Evolutionary conservation across 2,113 vertebrate genomes (phyloP).

Genomic region (Alaudala cheleensis): DNA sequence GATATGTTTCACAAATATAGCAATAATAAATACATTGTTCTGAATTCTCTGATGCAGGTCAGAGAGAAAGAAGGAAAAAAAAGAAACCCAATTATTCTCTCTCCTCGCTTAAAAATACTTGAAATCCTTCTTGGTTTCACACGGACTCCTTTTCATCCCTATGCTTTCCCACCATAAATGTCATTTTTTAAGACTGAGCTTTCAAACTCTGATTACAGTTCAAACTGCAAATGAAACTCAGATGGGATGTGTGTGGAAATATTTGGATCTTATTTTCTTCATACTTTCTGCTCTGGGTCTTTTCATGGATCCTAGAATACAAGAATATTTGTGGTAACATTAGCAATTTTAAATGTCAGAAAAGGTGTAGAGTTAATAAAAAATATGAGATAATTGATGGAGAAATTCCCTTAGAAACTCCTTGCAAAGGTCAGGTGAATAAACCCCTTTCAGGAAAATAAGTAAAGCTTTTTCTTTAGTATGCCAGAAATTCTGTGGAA

Average conservation of each 20-base stretch:
- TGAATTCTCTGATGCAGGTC: not conserved
- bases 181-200: not conserved
- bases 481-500: not conserved
- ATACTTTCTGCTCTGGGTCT: not conserved
- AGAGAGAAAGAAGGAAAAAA: not conserved
- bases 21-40: not conserved
- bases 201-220: not conserved
- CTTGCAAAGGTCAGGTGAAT: not conserved
- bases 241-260: not conserved
- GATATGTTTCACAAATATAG: not conserved
- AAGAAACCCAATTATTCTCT: not conserved
- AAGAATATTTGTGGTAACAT: not conserved
- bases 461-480: not conserved
- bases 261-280: not conserved
- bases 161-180: not conserved
- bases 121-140: not conserved
- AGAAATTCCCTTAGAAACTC: not conserved
- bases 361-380: not conserved
- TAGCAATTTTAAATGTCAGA: not conserved
- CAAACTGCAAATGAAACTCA: not conserved
- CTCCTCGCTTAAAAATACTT: not conserved
- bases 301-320: not conserved
- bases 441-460: not conserved
- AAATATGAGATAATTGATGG: not conserved
- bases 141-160: not conserved